Conservation (phyloP, 2,113 vertebrate species). For the Agapornis roseicollis region DNA sequence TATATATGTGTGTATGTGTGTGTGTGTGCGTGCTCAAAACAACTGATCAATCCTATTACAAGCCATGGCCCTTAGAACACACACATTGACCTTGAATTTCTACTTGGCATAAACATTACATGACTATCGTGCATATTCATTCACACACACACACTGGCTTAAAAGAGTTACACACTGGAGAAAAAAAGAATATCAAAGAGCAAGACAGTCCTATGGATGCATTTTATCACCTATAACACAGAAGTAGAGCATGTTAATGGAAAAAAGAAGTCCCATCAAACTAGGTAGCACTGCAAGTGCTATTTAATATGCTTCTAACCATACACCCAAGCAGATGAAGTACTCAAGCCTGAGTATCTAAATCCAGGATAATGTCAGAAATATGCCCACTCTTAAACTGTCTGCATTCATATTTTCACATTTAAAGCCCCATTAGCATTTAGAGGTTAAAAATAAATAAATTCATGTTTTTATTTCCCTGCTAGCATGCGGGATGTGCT, state of each 20-base stretch:
- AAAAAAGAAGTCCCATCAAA: background rate
- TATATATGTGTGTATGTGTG: too few species aligned
- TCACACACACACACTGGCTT: background rate
- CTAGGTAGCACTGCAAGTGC: background rate
- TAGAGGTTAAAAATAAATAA: background rate
- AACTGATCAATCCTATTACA: background rate
- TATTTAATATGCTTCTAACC: background rate
- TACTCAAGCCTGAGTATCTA: background rate
- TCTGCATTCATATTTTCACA: fast-evolving
- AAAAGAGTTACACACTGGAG: background rate
- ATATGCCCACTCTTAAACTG: background rate
- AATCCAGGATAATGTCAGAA: background rate
- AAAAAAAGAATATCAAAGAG: background rate
- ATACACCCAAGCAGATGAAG: background rate
- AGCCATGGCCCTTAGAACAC: background rate
- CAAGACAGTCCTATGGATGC: background rate
- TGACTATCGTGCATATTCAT: background rate
- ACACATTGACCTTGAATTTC: background rate
- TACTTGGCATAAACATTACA: background rate
- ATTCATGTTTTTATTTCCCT: background rate
- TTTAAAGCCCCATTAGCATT: background rate
- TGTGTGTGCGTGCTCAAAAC: background rate
- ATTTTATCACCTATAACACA: background rate
- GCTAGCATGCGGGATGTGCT: background rate
- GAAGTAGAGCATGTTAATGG: background rate